Base-by-base conservation (phyloP, 2,113 vertebrate genomes). In the Melanostigma gelatinosum region DNA sequence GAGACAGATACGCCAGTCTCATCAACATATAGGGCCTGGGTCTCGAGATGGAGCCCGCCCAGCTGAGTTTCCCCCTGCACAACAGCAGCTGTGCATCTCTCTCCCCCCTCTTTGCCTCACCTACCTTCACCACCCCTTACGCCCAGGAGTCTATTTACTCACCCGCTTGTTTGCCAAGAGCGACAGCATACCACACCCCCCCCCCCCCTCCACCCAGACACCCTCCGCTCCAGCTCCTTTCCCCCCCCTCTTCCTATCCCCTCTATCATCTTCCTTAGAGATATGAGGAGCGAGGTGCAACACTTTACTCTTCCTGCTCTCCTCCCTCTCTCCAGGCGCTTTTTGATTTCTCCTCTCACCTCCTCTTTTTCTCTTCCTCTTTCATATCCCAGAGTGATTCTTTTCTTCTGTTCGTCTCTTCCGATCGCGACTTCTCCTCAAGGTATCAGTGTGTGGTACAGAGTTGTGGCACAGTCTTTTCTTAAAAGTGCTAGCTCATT, bases 401-500 rank as follows among this genome's bases (percentile, higher is more conserved):
- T 92, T 85, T 93, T 93, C 89, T 90, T 91, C 86, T 89, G 87
- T 80, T 89, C 81, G 82, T 89, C 83, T 94, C 89, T 95, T 93
- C 93, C 93, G 91, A 95, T 94, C 90, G 89, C 85, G 77, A 85
- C 80, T 92, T 94, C 95, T 95, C 93, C 93, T 94, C 92, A 90
- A 95, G 94, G 94, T 94, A 94, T 93, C 93, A 91, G 90, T 94
- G 93, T 92, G 93, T 93, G 92, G 91, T 88, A 91, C 75, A 76
- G 92, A 93, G 87, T 92, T 84, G 93, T 90, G 87, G 80, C 87
- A 58, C 89, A 93, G 90, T 91, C 92, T 92, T 90, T 93, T 94
- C 94, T 93, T 95, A 94, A 95, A 95, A 92, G 89, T 94, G 88
- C 92, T 93, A 92, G 92, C 95, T 96, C 94, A 95, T 96, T 96